Evolutionary conservation across 1,140 invertebrate genomes (phyloP), one percentile per base, ranked within the genome.

Genomic region (Halictus rubicundus): DNA sequence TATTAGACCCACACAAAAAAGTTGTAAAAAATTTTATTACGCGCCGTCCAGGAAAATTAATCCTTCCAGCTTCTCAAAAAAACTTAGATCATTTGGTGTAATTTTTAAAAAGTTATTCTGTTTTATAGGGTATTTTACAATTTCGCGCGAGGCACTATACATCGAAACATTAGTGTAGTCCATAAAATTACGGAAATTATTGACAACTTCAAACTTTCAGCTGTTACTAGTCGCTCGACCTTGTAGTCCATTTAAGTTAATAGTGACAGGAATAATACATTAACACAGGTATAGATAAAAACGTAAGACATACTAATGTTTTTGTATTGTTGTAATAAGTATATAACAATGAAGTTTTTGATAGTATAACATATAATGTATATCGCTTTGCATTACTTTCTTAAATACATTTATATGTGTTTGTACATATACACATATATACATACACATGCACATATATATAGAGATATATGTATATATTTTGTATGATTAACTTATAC

Each of bases 401-500:
- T 83, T 85, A 73, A 79, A 86, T 84, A 84, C 80, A 88, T 82
- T 82, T 80, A 70, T 71, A 59, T 87, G 46, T 69, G 57, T 76
- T 37, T 76, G 61, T 46, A 80, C 74, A 70, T 79, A 84, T 69
- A 84, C 73, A 59, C 8, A 79, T 85, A 70, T 84, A 76, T 68
- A 68, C 32, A 81, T 79, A 72, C 75, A 85, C 66, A 86, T 79
- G 57, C 8, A 80, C 84, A 73, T 84, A 73, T 81, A 84, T 81
- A 88, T 70, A 78, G 74, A 80, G 82, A 88, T 81, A 83, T 68
- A 84, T 84, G 86, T 85, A 75, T 78, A 88, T 88, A 84, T 85
- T 72, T 68, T 68, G 68, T 80, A 70, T 19, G 85, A 86, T 68
- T 82, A 60, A 86, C 71, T 79, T 82, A 84, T 78, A 78, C 57